Base-by-base conservation (phyloP, 1,140 invertebrate genomes). In the Conus betulinus region DNA sequence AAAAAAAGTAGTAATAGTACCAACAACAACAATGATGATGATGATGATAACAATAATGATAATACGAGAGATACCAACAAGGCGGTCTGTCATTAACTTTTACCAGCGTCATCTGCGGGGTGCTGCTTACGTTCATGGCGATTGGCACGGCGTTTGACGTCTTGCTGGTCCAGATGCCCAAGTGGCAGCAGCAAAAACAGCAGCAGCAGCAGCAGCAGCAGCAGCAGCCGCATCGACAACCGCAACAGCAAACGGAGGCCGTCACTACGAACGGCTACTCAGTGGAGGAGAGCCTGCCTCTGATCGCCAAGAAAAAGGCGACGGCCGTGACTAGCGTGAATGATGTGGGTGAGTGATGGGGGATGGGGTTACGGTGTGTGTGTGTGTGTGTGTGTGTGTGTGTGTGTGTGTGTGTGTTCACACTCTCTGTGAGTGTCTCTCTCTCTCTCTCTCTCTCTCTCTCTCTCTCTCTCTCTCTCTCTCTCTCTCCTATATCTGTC, bases 71-170 rank as follows among this genome's bases (percentile, higher is more conserved):
- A 25, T 39, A 39, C 39, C 39, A 39, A 78, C 52, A 25, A 7
- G 8, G 39, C 39, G 15, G 11, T 83, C 25, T 84, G 1, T 57
- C 39, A 3, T 15, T 0, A 11, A 57, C 15, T 60, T 60, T 60
- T 25, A n/a, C 0, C 84, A 85, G 84, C 1, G 84, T 67, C 23
- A 85, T 85, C 55, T 85, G 84, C 84, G 39, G 57, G 15, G 60
- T 67, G 4, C 7, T 85, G 25, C 57, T 85, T n/a, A 27, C 60
- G 10, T 51, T 91, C 15, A 87, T 92, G 82, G 55, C 89, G 4
- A 4, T 89, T 53, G 90, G 90, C 20, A 92, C 92, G 3, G 79
- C 53, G 5, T 88, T 90, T 78, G 92, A 92, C 82, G 81, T 91
- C 17, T 84, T 91, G 11, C 60, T 91, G 20, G 74, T 90, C n/a